phyloP scores from a whole-genome alignment of 2,797 vertebrate species.

The Galagoides demidoff region DNA sequence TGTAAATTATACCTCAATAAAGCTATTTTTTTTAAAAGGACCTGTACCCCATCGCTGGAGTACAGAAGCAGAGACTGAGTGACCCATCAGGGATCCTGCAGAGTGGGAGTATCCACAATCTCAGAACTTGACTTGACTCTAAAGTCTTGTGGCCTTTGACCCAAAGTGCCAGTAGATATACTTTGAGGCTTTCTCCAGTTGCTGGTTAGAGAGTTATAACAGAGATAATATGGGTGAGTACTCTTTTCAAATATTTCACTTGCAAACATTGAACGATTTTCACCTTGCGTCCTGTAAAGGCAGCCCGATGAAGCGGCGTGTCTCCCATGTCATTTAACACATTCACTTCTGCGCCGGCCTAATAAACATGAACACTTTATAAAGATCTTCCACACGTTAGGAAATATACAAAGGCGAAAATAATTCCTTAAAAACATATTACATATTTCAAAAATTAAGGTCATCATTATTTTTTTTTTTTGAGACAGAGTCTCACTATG shows the following conservation, averaged over 20 bases:
- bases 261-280: background rate
- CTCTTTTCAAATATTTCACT: constrained; percentile 2
- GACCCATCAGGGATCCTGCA: rapidly evolving
- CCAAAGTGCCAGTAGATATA: background rate
- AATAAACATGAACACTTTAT: constrained; percentile 75
- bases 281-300: constrained; percentile 93
- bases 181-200: background rate
- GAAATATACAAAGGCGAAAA: constrained; percentile 15
- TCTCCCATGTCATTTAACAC: constrained; percentile 93
- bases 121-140: background rate
- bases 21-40: background rate
- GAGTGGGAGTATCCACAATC: background rate
- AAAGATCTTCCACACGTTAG: background rate
- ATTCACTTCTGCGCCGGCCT: constrained; percentile 94
- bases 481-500: no score
- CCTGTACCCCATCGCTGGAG: background rate
- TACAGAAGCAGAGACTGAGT: background rate
- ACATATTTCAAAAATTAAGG: constrained; percentile 36
- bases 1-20: background rate
- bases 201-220: background rate
- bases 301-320: constrained; percentile 94
- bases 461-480: background rate
- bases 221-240: background rate
- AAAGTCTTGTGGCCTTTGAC: background rate
- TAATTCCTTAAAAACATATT: constrained; percentile 5